phyloP scores from a whole-genome alignment of 2,113 vertebrate genomes.

The Etia nguti region DNA sequence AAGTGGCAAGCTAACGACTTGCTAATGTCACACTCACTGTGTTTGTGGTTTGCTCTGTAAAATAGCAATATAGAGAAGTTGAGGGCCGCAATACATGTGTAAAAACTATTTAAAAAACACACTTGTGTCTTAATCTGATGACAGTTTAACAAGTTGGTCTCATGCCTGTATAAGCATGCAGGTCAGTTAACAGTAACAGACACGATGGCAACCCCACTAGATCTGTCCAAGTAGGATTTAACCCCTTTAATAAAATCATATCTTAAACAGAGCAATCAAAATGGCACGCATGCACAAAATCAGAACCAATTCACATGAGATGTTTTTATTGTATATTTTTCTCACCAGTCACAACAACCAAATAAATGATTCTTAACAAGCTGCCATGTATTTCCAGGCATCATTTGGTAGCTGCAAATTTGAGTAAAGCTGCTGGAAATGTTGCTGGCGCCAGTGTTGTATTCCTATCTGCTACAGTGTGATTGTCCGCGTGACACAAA shows the following conservation, averaged over 20 bases:
- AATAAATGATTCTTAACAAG: not conserved
- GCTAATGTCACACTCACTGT: not conserved
- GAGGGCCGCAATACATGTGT: not conserved
- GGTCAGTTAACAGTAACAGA: not conserved
- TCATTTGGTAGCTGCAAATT: not conserved
- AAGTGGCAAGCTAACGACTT: not conserved
- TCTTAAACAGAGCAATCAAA: not conserved
- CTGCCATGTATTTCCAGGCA: not conserved
- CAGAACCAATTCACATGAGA: accelerated
- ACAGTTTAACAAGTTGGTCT: accelerated
- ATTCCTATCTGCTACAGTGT: accelerated
- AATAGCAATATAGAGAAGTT: not conserved
- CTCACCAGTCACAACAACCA: not conserved
- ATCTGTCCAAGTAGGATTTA: not conserved
- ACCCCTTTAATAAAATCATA: not conserved
- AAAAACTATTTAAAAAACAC: not conserved
- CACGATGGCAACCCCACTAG: not conserved
- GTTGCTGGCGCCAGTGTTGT: not conserved
- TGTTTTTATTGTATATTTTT: not conserved
- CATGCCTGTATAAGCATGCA: accelerated
- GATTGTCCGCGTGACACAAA: accelerated
- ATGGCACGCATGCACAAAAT: not conserved
- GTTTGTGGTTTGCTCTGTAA: not conserved
- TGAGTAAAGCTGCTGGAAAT: accelerated
- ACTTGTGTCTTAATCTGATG: not conserved